Evolutionary conservation across 1,140 invertebrate species (phyloP).

Genomic region (roundworm (Caenorhabditis elegans)): DNA sequence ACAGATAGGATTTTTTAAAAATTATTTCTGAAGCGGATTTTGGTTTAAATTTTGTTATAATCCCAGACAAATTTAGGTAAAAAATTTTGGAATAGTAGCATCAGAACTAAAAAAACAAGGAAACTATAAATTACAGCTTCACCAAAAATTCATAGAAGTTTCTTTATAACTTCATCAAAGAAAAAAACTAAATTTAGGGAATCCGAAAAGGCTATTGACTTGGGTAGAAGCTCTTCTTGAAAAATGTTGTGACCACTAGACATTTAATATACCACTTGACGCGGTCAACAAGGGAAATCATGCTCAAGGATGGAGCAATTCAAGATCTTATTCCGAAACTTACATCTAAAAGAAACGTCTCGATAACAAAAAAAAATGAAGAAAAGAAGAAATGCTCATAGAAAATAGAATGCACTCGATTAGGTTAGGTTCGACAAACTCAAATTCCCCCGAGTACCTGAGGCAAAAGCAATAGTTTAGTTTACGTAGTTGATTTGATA

Average conservation of each 20-base stretch:
- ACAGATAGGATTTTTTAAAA: too few relatives aligned
- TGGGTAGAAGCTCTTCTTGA: too few relatives aligned
- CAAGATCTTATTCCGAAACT: not conserved
- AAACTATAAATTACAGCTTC: too few relatives aligned
- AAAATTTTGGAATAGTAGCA: too few relatives aligned
- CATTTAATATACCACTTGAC: slow-evolving; percentile 28
- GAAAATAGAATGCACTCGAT: slow-evolving; percentile 31
- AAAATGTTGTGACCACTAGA: slow-evolving; percentile 26
- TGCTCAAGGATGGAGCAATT: slow-evolving; percentile 19
- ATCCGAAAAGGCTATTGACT: too few relatives aligned
- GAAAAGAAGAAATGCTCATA: not conserved
- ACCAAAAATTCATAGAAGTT: too few relatives aligned
- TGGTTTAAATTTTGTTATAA: too few relatives aligned
- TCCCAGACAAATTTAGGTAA: too few relatives aligned
- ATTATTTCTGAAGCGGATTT: too few relatives aligned
- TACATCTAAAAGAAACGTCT: not conserved
- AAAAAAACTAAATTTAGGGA: too few relatives aligned
- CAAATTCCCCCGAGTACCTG: slow-evolving; percentile 7
- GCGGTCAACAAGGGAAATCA: slow-evolving; percentile 18
- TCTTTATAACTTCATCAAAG: too few relatives aligned
- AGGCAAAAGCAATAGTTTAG: slow-evolving; percentile 9
- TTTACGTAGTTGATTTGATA: not conserved
- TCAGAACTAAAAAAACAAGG: too few relatives aligned
- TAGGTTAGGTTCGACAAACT: slow-evolving; percentile 17
- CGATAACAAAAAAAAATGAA: slow-evolving; percentile 10